These are phyloP conservation scores for Melanotaenia parkinsoni DNA, from an alignment of 2,797 vertebrate species.

Conservation along the genomic window DNA sequence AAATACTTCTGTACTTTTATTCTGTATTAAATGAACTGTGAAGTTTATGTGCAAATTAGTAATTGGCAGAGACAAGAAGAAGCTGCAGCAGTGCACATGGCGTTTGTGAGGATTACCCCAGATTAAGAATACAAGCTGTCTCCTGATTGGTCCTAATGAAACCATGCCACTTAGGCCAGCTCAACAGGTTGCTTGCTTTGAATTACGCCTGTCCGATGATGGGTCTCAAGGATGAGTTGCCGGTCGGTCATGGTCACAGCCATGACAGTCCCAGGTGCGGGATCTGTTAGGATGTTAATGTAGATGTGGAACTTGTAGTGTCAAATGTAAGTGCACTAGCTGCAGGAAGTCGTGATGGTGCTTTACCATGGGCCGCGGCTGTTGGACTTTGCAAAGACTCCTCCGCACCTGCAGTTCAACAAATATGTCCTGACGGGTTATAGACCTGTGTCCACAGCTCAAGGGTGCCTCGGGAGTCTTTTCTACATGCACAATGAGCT, in stretches of 20 bases:
- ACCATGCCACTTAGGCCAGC: slow-evolving; percentile 70
- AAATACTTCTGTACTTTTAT: slow-evolving; percentile 17
- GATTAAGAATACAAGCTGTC: slow-evolving; percentile 70
- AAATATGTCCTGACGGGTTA: slow-evolving; percentile 92
- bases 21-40: slow-evolving; percentile 1
- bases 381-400: slow-evolving; percentile 89
- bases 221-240: slow-evolving; percentile 37
- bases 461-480: slow-evolving; percentile 88
- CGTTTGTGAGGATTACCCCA: slow-evolving; percentile 71
- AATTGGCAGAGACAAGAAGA: slow-evolving; percentile 47
- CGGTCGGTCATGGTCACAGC: slow-evolving; percentile 11
- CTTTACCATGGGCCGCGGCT: slow-evolving; percentile 86
- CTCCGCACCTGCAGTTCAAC: slow-evolving; percentile 92
- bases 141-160: slow-evolving; percentile 65
- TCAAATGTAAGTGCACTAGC: slow-evolving; percentile 40
- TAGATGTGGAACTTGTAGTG: slow-evolving; percentile 33
- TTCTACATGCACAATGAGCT: slow-evolving; percentile 95
- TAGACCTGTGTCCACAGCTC: slow-evolving; percentile 86
- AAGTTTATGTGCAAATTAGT: slow-evolving; percentile 39
- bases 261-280: background rate
- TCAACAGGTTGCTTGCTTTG: slow-evolving; percentile 69
- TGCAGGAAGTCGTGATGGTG: slow-evolving; percentile 74
- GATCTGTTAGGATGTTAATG: slow-evolving; percentile 52
- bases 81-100: slow-evolving; percentile 53
- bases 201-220: slow-evolving; percentile 67